Evolutionary conservation across 2,113 vertebrate species (phyloP), one percentile per base, ranked within the genome.

Genomic region (Centropus unirufus): DNA sequence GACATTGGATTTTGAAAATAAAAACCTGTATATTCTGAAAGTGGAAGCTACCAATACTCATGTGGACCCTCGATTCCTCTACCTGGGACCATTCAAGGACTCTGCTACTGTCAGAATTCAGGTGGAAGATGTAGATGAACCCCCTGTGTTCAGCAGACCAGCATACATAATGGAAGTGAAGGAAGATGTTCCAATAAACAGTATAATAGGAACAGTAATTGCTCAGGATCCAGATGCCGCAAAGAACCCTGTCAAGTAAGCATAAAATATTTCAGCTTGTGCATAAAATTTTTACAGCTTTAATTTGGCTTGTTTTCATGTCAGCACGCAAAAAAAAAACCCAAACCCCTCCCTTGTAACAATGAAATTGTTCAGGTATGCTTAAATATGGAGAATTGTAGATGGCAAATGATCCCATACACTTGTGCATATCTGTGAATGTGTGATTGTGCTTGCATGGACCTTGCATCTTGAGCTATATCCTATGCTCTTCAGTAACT

Each of bases 71-170:
- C 98, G 98, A 64, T 99, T 99, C 97, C 98, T 98, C 87, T 98
- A 98, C 81, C 77, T 98, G 94, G 99, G 99, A 0, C 98, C 99
- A 12, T 99, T 99, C 97, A 98, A 98, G 89, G 99, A 99, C 67
- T 98, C 98, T 22, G 98, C 99, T 66, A 98, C 97, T 2, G 89
- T 99, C 64, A 99, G 98, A 98, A 98, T 99, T 51, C 51, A 94
- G 5, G 98, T 99, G 78, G 98, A 99, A 81, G 99, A 99, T 80
- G 98, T 99, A 59, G 99, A 99, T 24, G 99, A 99, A 93, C 99
- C 99, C 5, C 99, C 99, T 0, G 95, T 98, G 84, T 99, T 99
- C 78, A 98, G 98, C 94, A 98, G 98, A 55, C 86, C 97, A 78
- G 98, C 98, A 76, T 99, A 99, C 67, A 47, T 98, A 68, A 98